Conservation (phyloP, 1,140 invertebrate genomes). For the Eriosoma lanigerum region DNA sequence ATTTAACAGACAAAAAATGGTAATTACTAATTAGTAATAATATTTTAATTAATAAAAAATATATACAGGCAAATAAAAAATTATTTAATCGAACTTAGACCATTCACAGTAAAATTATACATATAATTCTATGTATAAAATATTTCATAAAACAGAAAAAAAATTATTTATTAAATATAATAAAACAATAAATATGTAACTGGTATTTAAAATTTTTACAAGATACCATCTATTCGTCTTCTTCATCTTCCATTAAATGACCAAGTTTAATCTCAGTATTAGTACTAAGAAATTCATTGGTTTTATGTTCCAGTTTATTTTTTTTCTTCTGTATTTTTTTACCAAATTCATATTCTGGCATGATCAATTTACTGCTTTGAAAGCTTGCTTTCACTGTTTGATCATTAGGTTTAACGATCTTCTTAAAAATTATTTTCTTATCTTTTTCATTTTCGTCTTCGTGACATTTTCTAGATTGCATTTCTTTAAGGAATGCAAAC, state of each 20-base stretch:
- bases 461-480: constrained; percentile 63
- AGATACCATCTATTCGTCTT: not conserved
- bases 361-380: constrained; percentile 69
- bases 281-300: not conserved
- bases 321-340: constrained; percentile 59
- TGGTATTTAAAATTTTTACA: constrained; percentile 6
- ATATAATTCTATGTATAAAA: no score
- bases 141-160: no score
- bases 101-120: no score
- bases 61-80: no score
- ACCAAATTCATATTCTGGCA: constrained; percentile 82
- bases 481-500: constrained; percentile 68
- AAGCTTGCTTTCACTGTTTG: constrained; percentile 59
- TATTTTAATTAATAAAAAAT: no score
- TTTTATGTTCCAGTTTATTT: constrained; percentile 57
- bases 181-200: not conserved
- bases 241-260: constrained; percentile 53
- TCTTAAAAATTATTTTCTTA: constrained; percentile 55
- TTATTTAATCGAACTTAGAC: no score
- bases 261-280: constrained; percentile 52
- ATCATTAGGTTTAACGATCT: constrained; percentile 5
- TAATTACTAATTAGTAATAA: no score
- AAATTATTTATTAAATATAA: no score
- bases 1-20: no score
- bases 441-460: constrained; percentile 55